Base-by-base conservation (phyloP, 2,113 vertebrate genomes). In the Fulmarus glacialis region DNA sequence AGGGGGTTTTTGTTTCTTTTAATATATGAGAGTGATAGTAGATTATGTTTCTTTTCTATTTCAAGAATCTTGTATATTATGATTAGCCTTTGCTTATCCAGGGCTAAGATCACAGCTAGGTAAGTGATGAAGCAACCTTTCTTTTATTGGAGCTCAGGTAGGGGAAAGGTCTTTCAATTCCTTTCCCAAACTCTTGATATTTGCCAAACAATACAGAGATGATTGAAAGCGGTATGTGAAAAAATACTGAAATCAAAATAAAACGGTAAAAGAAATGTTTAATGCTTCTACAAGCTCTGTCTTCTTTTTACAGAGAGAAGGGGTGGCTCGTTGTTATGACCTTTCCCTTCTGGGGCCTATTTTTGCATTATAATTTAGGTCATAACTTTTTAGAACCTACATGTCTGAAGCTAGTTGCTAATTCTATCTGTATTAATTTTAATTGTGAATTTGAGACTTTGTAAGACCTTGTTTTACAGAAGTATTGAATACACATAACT, bases 291-390 rank as follows among this genome's bases (percentile, higher is more conserved):
- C 8, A 27, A 56, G 30, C 23, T 32, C 63, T 70, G 8, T 63
- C 18, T 24, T 83, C 68, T 87, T 88, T 94, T 66, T 71, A 36
- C 34, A 1, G 12, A 79, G 34, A 47, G 43, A 59, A 87, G 13
- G 6, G 18, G 24, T 94, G 64, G 40, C 64, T 82, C 0, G 0
- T 10, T 82, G 23, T 18, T 63, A 58, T 68, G 56, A 89, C 64
- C 73, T 92, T 89, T 90, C 60, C 52, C 40, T 84, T 96, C 73
- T 91, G 72, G 56, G 34, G 13, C 56, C 89, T 96, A 71, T 87
- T 93, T 96, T 92, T 94, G 47, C n/a, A 42, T 92, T 92, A 53
- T 78, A 92, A 93, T 87, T 94, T 95, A 92, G 92, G 92, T 96
- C 83, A 75, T 87, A 94, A 87, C 40, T 93, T 87, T 52, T 87